phyloP scores from a whole-genome alignment of 1,140 invertebrate species.

The Panagrolaimus sp. region DNA sequence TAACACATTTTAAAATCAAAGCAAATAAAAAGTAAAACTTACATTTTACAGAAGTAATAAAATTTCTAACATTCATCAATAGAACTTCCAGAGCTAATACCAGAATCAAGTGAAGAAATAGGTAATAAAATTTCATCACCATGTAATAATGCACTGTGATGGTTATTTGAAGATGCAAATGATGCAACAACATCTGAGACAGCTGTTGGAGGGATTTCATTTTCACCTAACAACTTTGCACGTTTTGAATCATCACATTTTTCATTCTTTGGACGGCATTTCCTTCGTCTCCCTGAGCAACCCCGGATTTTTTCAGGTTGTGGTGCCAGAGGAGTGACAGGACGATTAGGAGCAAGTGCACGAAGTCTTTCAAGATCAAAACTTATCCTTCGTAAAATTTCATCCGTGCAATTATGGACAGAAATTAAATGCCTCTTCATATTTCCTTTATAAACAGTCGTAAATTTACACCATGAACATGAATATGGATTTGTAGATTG shows the following conservation, averaged over 20 bases:
- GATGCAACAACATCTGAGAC: background rate
- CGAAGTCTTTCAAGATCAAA: slow-evolving; percentile 23
- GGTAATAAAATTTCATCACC: too few relatives aligned
- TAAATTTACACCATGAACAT: slow-evolving; percentile 46
- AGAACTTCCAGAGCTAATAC: too few relatives aligned
- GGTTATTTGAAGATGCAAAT: background rate
- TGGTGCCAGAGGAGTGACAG: background rate
- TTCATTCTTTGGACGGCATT: background rate
- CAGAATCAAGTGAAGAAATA: too few relatives aligned
- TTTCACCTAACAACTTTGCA: background rate
- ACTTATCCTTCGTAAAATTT: slow-evolving; percentile 15
- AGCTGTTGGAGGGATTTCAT: background rate
- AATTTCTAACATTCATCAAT: too few relatives aligned
- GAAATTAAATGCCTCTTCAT: slow-evolving; percentile 53
- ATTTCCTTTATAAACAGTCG: slow-evolving; percentile 54
- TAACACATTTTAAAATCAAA: too few relatives aligned
- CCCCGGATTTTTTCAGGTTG: background rate
- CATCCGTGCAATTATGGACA: slow-evolving; percentile 39
- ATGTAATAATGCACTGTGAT: too few relatives aligned
- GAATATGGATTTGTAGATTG: slow-evolving; percentile 37
- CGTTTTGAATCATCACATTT: background rate
- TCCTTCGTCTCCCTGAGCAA: background rate
- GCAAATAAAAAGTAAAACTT: too few relatives aligned
- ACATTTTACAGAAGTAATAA: too few relatives aligned
- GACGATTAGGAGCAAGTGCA: background rate